Base-by-base conservation (phyloP, 2,113 vertebrate species). In the Hippocampus zosterae region DNA sequence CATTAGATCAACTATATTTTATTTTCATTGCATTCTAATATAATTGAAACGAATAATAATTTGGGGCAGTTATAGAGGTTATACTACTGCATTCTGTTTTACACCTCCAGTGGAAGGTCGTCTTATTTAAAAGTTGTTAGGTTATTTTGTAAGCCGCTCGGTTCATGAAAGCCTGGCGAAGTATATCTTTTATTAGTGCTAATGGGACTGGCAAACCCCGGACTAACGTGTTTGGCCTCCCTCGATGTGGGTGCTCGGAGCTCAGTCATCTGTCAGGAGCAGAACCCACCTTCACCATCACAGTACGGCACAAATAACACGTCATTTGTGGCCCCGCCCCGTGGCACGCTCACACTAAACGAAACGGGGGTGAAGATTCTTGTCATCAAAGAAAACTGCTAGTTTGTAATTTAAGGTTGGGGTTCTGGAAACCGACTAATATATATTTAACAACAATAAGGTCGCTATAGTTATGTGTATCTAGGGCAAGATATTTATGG, bases 241-340 rank as follows among this genome's bases (percentile, higher is more conserved):
- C 63, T 41, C 63, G n/a, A 11, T 4, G 21, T 18, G 3, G 42
- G 10, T 59, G 62, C 62, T 46, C 37, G 6, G 57, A 25, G 21
- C 18, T 16, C 52, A 63, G 27, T 81, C 80, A 84, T 69, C 83
- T 86, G 87, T 77, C 75, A 71, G 8, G 48, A 67, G 19, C 3
- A 62, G 69, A 46, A 18, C 70, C 78, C 78, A 81, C 75, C 77
- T 81, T 88, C 72, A 78, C 67, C 65, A 53, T 23, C 10, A 13
- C 56, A 48, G 29, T 15, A 10, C 81, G 71, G 62, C 78, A 85
- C 75, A 86, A 84, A 86, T 72, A 75, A 0, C 6, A 70, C 86
- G 81, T 89, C 81, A 78, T 65, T 33, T 3, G 3, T 57, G 18
- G 29, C 65, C 74, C 69, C 82, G 81, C 75, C 81, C 48, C 46